Evolutionary conservation across 2,113 vertebrate species (phyloP).

Genomic region (Dermatemys mawii): DNA sequence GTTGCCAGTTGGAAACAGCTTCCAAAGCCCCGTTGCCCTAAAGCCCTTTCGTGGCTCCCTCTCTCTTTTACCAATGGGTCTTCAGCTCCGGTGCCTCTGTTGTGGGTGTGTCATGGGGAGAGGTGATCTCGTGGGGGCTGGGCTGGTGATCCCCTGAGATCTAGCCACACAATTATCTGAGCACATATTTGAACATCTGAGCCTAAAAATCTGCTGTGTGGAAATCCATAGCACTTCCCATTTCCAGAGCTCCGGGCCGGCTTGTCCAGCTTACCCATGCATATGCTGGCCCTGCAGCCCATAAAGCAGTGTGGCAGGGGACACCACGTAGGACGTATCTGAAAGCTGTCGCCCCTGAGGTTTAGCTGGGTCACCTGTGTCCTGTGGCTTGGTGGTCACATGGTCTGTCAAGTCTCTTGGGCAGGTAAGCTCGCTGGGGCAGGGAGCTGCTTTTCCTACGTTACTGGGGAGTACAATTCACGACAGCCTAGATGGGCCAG

Average conservation of each 20-base stretch:
- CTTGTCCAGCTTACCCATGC: too few relatives aligned
- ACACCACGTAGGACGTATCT: not conserved
- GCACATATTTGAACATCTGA: not conserved
- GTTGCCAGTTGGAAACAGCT: not conserved
- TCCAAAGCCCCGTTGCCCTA: not conserved
- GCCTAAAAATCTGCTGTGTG: not conserved
- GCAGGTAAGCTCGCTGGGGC: not conserved
- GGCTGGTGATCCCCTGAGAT: not conserved
- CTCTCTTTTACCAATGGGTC: accelerated
- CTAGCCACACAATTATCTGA: not conserved
- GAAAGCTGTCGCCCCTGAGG: not conserved
- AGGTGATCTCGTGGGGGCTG: not conserved
- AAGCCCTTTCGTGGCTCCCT: not conserved
- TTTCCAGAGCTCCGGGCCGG: not conserved
- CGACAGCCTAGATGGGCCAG: not conserved
- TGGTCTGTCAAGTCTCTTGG: not conserved
- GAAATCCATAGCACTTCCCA: not conserved
- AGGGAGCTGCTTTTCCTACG: not conserved
- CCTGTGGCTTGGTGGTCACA: not conserved
- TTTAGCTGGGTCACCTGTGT: not conserved
- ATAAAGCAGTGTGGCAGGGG: not conserved
- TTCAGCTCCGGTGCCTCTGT: not conserved
- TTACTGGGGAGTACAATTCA: not conserved
- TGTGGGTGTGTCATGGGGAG: not conserved
- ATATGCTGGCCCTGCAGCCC: not conserved